Base-by-base conservation (phyloP, 2,888 invertebrate genomes). In the Quadroppia sp. region DNA sequence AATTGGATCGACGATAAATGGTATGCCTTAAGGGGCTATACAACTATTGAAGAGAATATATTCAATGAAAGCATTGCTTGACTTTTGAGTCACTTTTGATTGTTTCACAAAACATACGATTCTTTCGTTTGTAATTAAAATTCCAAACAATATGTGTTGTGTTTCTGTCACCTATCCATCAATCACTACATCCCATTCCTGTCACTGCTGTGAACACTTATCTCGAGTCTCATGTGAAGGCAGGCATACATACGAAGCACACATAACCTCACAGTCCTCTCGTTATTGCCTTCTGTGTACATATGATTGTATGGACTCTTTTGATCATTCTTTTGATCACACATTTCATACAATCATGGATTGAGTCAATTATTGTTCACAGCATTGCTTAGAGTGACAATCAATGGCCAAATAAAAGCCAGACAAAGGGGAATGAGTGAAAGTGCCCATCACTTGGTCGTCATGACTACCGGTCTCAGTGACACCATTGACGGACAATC, bases 401-500 rank as follows among this genome's bases (percentile, higher is more conserved):
- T 67, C 40, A 67, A 67, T 23, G 42, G 13, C n/a, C 30, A 61
- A 61, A 61, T 61, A 61, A 61, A 61, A 32, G 61, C 61, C 25
- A 61, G 32, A 61, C 25, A 61, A 61, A 61, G 25, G 25, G 11
- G 15, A 61, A 32, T 61, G 61, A 61, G 40, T 67, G n/a, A 36
- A 61, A 67, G 32, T 67, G 42, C 23, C 67, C 40, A 67, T 67
- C 67, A 67, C 59, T 23, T 67, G 67, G 23, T 67, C 2, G 40
- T 25, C 40, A 67, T 67, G 40, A 20, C 42, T n/a, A 67, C 67
- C 23, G 15, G 7, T 67, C 20, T 36, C 23, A 36, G 40, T 67
- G 67, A 67, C 67, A 42, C 17, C 36, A 36, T 15, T 67, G 67
- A 67, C 42, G 67, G 67, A 67, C 67, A 56, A 61, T 61, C 36